Evolutionary conservation across 1,140 invertebrate genomes (phyloP), one percentile per base, ranked within the genome.

Genomic region (Hycleus phaleratus): DNA sequence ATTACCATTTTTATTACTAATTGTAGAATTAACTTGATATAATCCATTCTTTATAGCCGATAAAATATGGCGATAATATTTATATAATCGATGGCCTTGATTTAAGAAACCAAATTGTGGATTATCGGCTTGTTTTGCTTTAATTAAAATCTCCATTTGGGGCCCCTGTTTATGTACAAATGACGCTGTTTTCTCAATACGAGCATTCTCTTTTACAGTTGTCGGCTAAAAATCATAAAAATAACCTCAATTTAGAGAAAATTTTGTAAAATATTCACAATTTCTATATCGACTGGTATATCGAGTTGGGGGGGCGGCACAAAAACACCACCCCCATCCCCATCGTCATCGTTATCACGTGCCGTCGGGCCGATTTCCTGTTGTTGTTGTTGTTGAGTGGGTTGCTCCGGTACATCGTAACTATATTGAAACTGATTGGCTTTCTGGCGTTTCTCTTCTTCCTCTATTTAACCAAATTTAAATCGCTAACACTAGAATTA

Each of bases 81-180:
- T 84, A 78, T 98, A 86, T 11, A 98, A 75, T 0, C 77, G 69
- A 56, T 90, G 83, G 61, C 92, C 90, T 72, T 91, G 91, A 42
- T 90, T 88, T 12, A 99, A 79, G 75, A 99, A 99, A 48, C 87
- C 79, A 78, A 99, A 99, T 74, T 95, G 91, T 2, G 85, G 79
- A 78, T 98, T 99, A 63, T 88, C 85, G 0, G 90, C 81, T 74
- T 99, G 97, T 75, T 98, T 98, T 6, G 94, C 91, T 78, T 97
- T 98, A 53, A 99, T 86, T 0, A 98, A 80, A 51, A 99, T 97
- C 78, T 99, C 96, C 95, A 98, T 97, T 78, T 99, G 97, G 32
- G 85, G 80, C 0, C 95, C 96, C 73, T 98, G 95, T 44, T 83
- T 79, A 58, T 89, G 87, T 60, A 99, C 93, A 77, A 98, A 98